These are phyloP conservation scores for Macroglossus sobrinus DNA, from an alignment of 2,113 vertebrate genomes.

Conservation along the genomic window DNA sequence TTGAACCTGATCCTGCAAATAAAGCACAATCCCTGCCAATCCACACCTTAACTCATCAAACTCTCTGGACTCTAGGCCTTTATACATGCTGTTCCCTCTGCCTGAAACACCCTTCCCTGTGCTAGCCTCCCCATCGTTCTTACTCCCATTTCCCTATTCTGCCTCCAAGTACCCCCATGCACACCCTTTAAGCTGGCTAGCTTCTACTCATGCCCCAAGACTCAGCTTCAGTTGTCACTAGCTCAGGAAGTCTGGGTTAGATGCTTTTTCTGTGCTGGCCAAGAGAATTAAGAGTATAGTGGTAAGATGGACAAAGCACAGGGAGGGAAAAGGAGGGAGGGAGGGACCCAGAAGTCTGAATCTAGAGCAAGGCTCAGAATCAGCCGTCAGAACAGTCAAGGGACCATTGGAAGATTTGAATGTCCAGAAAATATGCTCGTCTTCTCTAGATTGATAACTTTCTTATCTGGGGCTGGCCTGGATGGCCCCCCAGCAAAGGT, in stretches of 20 bases:
- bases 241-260: background rate
- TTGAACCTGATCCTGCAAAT: accelerated
- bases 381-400: background rate
- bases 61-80: background rate
- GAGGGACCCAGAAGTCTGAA: background rate
- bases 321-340: background rate
- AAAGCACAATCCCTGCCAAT: background rate
- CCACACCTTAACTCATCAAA: background rate
- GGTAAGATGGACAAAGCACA: background rate
- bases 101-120: background rate
- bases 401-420: accelerated
- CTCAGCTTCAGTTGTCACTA: background rate
- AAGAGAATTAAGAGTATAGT: accelerated
- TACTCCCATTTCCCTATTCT: too few species aligned
- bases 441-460: background rate
- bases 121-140: accelerated
- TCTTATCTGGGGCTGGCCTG: background rate
- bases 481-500: background rate
- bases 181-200: background rate
- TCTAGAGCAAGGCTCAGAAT: background rate
- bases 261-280: background rate
- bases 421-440: accelerated
- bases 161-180: accelerated
- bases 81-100: background rate
- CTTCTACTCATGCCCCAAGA: accelerated